Percentiles rank a stretch among this genome's conserved stretches.
phyloP scores from a whole-genome alignment of 2,113 vertebrate species.

The Hemicordylus capensis region DNA sequence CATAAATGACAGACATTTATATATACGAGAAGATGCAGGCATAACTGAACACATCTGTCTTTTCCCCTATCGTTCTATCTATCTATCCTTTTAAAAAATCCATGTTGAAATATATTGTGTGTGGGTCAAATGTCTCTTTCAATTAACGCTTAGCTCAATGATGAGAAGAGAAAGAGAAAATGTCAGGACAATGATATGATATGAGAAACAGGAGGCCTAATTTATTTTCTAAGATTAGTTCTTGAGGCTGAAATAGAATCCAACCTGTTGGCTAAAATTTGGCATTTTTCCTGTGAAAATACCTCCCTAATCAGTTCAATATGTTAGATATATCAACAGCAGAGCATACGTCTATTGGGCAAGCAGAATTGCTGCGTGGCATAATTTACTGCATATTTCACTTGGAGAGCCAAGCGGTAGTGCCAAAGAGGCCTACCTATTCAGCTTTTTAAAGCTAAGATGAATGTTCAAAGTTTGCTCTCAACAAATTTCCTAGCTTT shows the following conservation, averaged over 20 bases:
- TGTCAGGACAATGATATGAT: slow-evolving; percentile 30
- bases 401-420: not conserved
- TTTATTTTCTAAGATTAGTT: slow-evolving; percentile 56
- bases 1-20: not conserved
- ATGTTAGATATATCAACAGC: slow-evolving; percentile 16
- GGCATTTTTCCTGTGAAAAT: slow-evolving; percentile 46
- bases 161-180: slow-evolving; percentile 37
- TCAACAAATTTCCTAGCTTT: not conserved
- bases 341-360: not conserved
- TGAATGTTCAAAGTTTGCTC: not conserved
- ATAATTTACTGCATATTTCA: not conserved
- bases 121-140: slow-evolving; percentile 9
- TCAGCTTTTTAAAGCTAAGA: not conserved
- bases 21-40: not conserved
- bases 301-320: slow-evolving; percentile 41
- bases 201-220: slow-evolving; percentile 44
- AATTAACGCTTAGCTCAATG: slow-evolving; percentile 27
- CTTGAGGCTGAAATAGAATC: slow-evolving; percentile 53
- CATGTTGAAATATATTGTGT: slow-evolving; percentile 21
- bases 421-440: not conserved
- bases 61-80: not conserved
- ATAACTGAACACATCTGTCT: not conserved
- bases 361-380: not conserved
- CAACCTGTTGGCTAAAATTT: slow-evolving; percentile 52
- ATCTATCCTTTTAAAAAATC: not conserved